Base-by-base conservation (phyloP, 2,797 vertebrate genomes). In the Setipinna tenuifilis region DNA sequence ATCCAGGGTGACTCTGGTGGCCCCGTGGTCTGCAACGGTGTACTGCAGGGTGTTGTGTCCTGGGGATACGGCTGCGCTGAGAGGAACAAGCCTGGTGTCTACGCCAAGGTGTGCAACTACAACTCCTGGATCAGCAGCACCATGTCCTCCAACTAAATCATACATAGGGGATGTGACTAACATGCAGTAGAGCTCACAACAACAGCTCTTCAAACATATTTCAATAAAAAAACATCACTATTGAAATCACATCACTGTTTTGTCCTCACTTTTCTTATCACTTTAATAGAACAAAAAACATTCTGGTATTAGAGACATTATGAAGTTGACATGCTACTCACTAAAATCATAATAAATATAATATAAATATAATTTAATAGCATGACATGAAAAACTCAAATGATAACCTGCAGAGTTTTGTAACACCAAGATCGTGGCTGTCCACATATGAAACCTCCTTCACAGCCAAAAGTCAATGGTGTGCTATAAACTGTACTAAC, bases 71-170 rank as follows among this genome's bases (percentile, higher is more conserved):
- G 85, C 58, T 86, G 85, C 61, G 87, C 87, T n/a, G 11, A 81
- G 71, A 57, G 11, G 80, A 78, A 86, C 85, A 48, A 85, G 23
- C 87, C 87, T 4, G 85, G 85, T 16, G 87, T 94, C 83, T 94
- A 93, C 10, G 90, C 89, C 84, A 93, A 92, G 0, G 92, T 94
- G 71, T 94, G 94, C 65, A 90, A 87, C 90, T 94, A 90, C 92
- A 94, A 90, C 87, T 88, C 83, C 91, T 94, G 94, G 94, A 94
- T 94, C 89, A 88, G 68, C 14, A 75, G 5, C 68, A 75, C 68
- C 68, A 75, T 75, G 68, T 75, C 68, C 68, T 75, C 68, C 68
- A 75, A 75, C 68, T 75, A 75, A 75, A 41, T 35, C 19, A 35
- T 25, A 14, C 28, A 2, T 71, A 10, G n/a, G 23, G 1, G 65